Base-by-base conservation (phyloP, 2,113 vertebrate species). In the Cercopithecus mona region DNA sequence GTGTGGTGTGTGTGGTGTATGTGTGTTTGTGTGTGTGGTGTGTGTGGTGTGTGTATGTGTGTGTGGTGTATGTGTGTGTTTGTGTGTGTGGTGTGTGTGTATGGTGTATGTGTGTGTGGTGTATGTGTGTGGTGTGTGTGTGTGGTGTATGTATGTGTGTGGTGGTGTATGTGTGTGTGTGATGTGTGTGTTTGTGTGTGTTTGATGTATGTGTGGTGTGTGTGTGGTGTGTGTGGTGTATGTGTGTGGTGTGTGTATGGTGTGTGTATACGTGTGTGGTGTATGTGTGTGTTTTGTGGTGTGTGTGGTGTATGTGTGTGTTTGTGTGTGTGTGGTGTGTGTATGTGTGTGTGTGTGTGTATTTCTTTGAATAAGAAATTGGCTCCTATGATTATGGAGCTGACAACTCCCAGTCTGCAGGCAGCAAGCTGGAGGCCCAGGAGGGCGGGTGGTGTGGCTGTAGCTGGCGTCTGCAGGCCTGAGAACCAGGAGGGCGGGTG, bases 391-490 rank as follows among this genome's bases (percentile, higher is more conserved):
- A 12, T 14, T 17, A 23, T 1, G 9, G 40, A 48, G 72, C 25
- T 70, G 88, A 48, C 1, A 68, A 57, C 27, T 2, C 32, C 72
- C 40, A 48, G 83, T 11, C n/a, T 45, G 20, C 57, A 32, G 57
- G 10, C n/a, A 11, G 32, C 13, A 3, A 59, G 52, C 55, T 20
- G 17, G 61, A 55, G 35, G 57, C n/a, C 82, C 18, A 35, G 13
- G 22, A 38, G 23, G 20, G n/a, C 35, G 0, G 16, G 23, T 16
- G 73, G 40, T 14, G 11, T 2, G 0, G 17, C 30, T 38, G 25
- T n/a, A 16, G 50, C 8, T 17, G 25, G 3, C 1, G 3, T 18
- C 48, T 1, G 18, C 0, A 43, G 38, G 72, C 55, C 38, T 3
- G 35, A n/a, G 8, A 27, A 3, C 13, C 16, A 11, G 11, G 79